Conservation (phyloP, 2,113 vertebrate species). For the Lates calcarifer region DNA sequence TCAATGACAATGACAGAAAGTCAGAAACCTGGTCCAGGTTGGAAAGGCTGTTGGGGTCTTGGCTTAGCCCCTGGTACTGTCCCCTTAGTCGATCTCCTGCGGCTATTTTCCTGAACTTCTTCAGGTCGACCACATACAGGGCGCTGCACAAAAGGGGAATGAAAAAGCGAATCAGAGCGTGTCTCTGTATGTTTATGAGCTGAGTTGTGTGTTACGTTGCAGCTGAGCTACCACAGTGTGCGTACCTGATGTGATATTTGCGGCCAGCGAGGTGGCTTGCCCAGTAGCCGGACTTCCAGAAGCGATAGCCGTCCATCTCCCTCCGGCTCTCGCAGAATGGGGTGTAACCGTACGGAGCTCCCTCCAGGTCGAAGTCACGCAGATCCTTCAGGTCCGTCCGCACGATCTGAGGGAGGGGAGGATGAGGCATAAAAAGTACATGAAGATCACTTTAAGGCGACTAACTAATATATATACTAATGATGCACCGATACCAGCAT, state of each 20-base stretch:
- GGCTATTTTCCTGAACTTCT: constrained; percentile 98
- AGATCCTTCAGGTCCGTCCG: constrained; percentile 96
- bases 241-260: constrained; percentile 97
- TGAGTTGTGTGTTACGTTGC: neutral
- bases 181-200: neutral
- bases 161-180: too few species aligned
- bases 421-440: neutral
- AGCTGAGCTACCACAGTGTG: neutral
- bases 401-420: constrained; percentile 87
- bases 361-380: constrained; percentile 94
- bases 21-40: constrained; percentile 96
- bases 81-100: constrained; percentile 96
- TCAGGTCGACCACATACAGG: constrained; percentile 96
- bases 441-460: neutral
- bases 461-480: too few species aligned
- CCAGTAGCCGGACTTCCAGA: constrained; percentile 99
- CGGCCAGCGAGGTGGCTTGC: constrained; percentile 96
- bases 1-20: neutral
- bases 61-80: constrained; percentile 98
- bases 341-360: constrained; percentile 97
- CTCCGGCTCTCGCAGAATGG: constrained; percentile 96
- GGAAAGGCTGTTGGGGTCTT: constrained; percentile 98
- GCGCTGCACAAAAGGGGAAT: constrained; percentile 82
- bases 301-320: constrained; percentile 99
- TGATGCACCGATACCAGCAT: too few species aligned